phyloP scores from a whole-genome alignment of 2,888 invertebrate species.

The Leptarthrus brevirostris region DNA sequence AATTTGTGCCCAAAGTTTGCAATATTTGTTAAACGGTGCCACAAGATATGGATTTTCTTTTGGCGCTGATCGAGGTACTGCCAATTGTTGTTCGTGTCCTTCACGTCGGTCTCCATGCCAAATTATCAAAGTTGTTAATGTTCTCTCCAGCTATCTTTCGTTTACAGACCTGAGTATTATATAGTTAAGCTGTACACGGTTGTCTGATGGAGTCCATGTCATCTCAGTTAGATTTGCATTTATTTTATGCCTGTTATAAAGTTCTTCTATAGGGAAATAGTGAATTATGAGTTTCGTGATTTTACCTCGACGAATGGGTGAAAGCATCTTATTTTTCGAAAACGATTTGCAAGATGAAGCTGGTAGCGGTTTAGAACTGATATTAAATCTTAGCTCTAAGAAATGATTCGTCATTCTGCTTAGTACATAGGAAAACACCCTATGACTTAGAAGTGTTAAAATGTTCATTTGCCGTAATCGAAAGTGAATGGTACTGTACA shows the following conservation, averaged over 20 bases:
- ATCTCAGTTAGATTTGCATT: neutral
- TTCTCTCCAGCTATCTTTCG: constrained; percentile 7
- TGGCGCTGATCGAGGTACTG: constrained; percentile 8
- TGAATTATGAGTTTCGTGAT: too few species aligned
- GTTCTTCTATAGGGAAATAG: neutral
- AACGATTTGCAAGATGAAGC: too few species aligned
- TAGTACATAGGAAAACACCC: too few species aligned
- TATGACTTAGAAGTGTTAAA: too few species aligned
- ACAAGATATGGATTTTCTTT: constrained; percentile 28
- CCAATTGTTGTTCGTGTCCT: constrained; percentile 14
- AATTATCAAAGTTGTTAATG: constrained; percentile 7
- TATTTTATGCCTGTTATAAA: neutral
- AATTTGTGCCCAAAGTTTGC: constrained; percentile 10
- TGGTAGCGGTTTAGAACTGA: too few species aligned
- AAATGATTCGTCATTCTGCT: too few species aligned
- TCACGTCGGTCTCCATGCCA: neutral
- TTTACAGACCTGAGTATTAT: neutral
- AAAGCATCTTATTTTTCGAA: too few species aligned
- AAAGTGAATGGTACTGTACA: too few species aligned
- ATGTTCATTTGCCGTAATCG: too few species aligned
- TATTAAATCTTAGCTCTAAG: too few species aligned
- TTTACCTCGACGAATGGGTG: too few species aligned
- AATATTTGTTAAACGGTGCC: constrained; percentile 32
- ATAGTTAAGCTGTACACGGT: neutral
- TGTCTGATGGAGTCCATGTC: neutral